These are phyloP conservation scores for Xanthorhoe spadicearia DNA, from an alignment of 2,888 invertebrate species.

Conservation along the genomic window DNA sequence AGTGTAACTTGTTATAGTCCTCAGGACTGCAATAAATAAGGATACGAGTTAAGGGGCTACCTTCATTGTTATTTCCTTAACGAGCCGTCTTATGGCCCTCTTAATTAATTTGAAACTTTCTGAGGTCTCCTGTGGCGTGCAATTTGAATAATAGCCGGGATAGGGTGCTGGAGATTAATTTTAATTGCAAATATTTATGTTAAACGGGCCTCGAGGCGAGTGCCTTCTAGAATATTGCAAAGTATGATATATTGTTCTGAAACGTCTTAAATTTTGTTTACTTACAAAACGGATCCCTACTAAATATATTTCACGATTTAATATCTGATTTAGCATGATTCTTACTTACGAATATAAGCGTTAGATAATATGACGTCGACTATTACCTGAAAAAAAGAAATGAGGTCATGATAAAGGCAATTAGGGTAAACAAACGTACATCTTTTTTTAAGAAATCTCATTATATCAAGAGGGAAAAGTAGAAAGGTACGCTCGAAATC, in stretches of 20 bases:
- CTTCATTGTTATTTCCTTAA: conserved; percentile 83
- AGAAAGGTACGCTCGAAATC: background rate
- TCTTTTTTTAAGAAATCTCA: background rate
- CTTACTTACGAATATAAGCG: conserved; percentile 41
- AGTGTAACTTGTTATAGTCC: conserved; percentile 62
- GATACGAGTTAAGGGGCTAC: conserved; percentile 67
- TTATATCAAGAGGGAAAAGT: background rate
- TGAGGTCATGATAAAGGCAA: conserved; percentile 34
- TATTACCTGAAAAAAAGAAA: conserved; percentile 50
- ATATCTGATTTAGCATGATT: background rate
- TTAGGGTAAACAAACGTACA: conserved; percentile 2
- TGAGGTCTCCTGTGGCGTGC: conserved; percentile 82
- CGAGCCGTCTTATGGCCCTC: conserved; percentile 83
- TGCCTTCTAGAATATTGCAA: conserved; percentile 68
- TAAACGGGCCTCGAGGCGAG: conserved; percentile 68
- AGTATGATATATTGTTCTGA: conserved; percentile 71
- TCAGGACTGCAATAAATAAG: conserved; percentile 76
- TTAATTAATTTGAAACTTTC: conserved; percentile 85
- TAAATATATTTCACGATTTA: conserved; percentile 1
- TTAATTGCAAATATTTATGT: conserved; percentile 85
- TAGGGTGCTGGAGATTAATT: conserved; percentile 80
- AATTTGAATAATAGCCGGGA: conserved; percentile 83
- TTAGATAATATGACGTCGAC: conserved; percentile 30
- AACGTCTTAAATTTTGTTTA: conserved; percentile 52
- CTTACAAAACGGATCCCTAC: conserved; percentile 12